Base-by-base conservation (phyloP, 2,888 invertebrate genomes). In the Heliothis peltigera region DNA sequence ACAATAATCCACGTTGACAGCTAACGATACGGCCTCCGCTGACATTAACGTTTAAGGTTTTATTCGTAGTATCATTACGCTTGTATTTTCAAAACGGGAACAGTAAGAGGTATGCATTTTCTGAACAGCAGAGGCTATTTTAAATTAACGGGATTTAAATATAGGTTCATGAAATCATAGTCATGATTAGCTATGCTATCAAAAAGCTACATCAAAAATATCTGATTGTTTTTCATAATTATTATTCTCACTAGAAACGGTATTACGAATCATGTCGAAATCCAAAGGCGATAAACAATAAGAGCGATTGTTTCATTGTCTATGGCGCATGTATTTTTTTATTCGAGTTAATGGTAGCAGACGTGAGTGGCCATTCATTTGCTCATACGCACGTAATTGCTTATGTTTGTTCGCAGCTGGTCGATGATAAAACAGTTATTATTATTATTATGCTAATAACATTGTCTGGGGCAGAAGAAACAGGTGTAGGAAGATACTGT, bases 221-320 rank as follows among this genome's bases (percentile, higher is more conserved):
- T 42, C 42, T 7, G 42, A 42, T n/a, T 35, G 2, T 15, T 35
- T 35, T 35, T 25, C 4, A 35, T 15, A 35, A 35, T 15, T 15
- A 15, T 35, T 5, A 42, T 42, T 5, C 42, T 48, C 4, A 42
- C 17, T 32, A 56, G n/a, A 53, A 46, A 57, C 48, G 25, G 72
- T 54, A 54, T 22, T 49, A 61, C 5, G 51, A 52, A 39, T 52
- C 21, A 60, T 69, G 53, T 64, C 49, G 62, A 70, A 77, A 77
- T 70, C 21, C 61, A 59, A 39, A 44, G 61, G 43, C 56, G 46
- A 77, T 58, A 65, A 69, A 80, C 75, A 78, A 80, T 78, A 78
- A 68, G 51, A 80, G 59, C 75, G 48, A 80, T 78, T 80, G 81
- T 78, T 68, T 65, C 67, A 78, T 78, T 78, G 78, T 78, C 64